phyloP scores from a whole-genome alignment of 2,113 vertebrate species.

The Barnardius zonarius region DNA sequence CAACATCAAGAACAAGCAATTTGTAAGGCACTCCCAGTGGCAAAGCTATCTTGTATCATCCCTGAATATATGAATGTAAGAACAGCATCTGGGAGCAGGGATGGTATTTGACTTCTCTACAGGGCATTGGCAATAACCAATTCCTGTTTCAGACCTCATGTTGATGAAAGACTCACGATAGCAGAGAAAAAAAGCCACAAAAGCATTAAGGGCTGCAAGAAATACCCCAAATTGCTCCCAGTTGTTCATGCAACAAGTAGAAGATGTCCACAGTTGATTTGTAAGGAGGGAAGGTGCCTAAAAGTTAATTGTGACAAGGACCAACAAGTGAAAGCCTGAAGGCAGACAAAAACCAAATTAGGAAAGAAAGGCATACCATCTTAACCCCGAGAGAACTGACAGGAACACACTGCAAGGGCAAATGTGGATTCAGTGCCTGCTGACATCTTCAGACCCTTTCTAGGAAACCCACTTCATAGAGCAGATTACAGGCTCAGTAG shows the following conservation, averaged over 20 bases:
- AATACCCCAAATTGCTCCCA: neutral
- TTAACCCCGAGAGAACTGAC: neutral
- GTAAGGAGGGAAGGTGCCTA: neutral
- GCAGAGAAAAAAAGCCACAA: neutral
- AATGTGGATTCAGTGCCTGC: neutral
- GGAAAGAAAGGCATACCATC: neutral
- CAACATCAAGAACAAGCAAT: neutral
- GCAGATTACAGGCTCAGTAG: neutral
- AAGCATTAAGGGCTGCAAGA: neutral
- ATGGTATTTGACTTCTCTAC: neutral
- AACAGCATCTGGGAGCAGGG: neutral
- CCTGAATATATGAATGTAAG: neutral
- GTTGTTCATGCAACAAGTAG: neutral
- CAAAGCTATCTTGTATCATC: neutral
- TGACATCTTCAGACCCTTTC: neutral
- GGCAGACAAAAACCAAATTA: neutral
- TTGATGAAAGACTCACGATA: neutral
- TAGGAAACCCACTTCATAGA: neutral
- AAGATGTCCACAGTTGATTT: neutral
- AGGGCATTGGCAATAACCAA: neutral
- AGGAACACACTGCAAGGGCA: neutral
- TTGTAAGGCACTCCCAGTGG: constrained; percentile 2
- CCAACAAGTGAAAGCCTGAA: neutral
- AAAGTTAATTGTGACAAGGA: neutral
- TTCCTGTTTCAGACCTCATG: neutral